Evolutionary conservation across 2,113 vertebrate genomes (phyloP).

Genomic region (Sceloporus undulatus): DNA sequence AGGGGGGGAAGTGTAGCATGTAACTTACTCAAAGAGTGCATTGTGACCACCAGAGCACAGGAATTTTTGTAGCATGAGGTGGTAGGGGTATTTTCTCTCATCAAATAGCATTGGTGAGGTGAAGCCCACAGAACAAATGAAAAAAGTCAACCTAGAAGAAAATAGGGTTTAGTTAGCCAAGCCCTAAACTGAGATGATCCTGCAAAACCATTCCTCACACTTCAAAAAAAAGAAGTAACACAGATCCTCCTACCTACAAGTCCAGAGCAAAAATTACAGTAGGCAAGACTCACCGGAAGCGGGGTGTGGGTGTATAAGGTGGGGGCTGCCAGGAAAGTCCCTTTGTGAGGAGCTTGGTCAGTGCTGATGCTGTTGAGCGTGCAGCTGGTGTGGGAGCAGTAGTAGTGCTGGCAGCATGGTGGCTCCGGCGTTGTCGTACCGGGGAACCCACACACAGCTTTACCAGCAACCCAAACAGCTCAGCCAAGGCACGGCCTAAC

Average conservation of each 20-base stretch:
- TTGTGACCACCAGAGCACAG: slow-evolving; percentile 95
- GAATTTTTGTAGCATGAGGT: slow-evolving; percentile 96
- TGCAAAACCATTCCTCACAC: neutral
- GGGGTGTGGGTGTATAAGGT: slow-evolving; percentile 92
- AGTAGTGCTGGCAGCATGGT: slow-evolving; percentile 92
- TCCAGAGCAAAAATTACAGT: neutral
- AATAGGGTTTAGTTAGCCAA: slow-evolving; percentile 37
- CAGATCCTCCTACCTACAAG: neutral
- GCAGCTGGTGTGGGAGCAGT: slow-evolving; percentile 93
- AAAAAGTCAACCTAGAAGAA: slow-evolving; percentile 88
- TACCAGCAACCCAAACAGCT: slow-evolving; percentile 92
- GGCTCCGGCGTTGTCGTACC: slow-evolving; percentile 91
- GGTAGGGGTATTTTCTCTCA: slow-evolving; percentile 94
- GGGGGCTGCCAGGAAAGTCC: slow-evolving; percentile 94
- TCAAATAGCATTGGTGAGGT: slow-evolving; percentile 96
- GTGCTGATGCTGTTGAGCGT: slow-evolving; percentile 90
- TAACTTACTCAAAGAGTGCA: slow-evolving; percentile 93
- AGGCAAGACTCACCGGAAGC: slow-evolving; percentile 85
- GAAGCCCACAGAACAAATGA: slow-evolving; percentile 96
- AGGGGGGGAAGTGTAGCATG: no score
- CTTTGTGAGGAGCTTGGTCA: slow-evolving; percentile 93
- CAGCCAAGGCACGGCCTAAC: slow-evolving; percentile 90
- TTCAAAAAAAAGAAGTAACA: neutral
- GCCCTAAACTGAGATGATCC: neutral
- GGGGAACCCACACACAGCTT: slow-evolving; percentile 95